Evolutionary conservation across 2,113 vertebrate species (phyloP).

Genomic region (Centropus unirufus): DNA sequence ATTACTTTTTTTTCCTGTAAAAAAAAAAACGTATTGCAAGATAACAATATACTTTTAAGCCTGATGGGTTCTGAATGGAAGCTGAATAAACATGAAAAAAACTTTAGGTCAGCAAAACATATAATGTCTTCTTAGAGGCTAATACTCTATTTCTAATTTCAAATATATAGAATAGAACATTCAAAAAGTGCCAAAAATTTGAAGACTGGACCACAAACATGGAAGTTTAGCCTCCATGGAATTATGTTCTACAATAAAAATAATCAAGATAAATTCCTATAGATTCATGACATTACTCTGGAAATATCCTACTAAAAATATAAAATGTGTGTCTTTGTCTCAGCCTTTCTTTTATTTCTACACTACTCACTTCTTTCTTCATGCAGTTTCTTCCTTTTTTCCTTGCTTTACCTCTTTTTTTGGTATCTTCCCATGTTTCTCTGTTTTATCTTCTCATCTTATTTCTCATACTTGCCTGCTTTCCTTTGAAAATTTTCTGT

Average conservation of each 20-base stretch:
- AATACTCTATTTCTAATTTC: background rate
- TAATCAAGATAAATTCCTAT: background rate
- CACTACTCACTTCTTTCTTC: background rate
- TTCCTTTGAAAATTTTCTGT: background rate
- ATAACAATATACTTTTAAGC: constrained; percentile 1
- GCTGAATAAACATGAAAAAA: constrained; percentile 6
- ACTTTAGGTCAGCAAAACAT: background rate
- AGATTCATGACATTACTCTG: background rate
- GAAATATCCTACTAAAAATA: background rate
- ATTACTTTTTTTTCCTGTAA: background rate
- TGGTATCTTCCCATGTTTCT: background rate
- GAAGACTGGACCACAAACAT: background rate
- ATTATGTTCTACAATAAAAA: background rate
- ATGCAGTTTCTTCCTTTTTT: background rate
- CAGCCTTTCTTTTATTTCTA: background rate
- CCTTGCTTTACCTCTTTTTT: background rate
- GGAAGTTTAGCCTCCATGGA: background rate
- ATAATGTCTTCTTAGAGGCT: background rate
- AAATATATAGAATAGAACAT: background rate
- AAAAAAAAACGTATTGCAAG: constrained; percentile 13
- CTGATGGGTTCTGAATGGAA: background rate
- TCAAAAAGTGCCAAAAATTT: background rate
- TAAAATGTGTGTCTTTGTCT: background rate
- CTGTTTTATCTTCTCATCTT: background rate
- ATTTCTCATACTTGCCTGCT: background rate